Evolutionary conservation across 2,888 invertebrate species (phyloP), one percentile per base, ranked within the genome.

Genomic region (Diabrotica balteata): DNA sequence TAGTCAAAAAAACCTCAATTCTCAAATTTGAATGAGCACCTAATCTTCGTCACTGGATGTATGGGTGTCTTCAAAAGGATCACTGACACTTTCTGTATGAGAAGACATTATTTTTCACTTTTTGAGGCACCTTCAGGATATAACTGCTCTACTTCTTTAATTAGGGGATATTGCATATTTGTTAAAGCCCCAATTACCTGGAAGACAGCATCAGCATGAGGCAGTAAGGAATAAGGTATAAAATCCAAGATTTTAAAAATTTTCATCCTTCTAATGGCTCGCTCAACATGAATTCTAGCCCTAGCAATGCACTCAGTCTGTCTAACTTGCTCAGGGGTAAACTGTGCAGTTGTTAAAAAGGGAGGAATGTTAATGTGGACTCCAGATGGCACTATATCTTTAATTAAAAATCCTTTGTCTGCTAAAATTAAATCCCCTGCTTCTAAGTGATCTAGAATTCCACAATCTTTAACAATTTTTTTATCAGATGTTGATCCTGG

Each of bases 401-500:
- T 66, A 42, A 77, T 73, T 32, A 76, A 64, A 65, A 77, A 76
- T 8, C 77, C 76, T 52, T 76, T 76, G 59, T 75, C 75, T 10
- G 75, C 73, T n/a, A 77, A 63, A 45, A 78, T 68, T 17, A 78
- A 58, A 59, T 78, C 75, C 8, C 76, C 75, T 51, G 72, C 51
- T 52, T 53, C 65, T 51, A 78, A 60, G 10, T 76, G 59, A 4
- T 74, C 45, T 17, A 73, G 53, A 52, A 78, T 50, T 8, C 70
- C 72, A 66, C 72, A 73, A 57, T 73, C 52, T 46, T 72, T 47
- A 6, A 72, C 71, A 66, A 78, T 71, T 65, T 70, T 72, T 68
- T 75, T 74, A 61, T 77, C 75, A 0, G 78, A 76, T 43, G 67
- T 69, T 7, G 74, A 73, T 7, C 79, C 79, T 42, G 76, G 76